A percentile compares a stretch with the other conserved stretches of the same genome.
Conservation (phyloP, 2,797 vertebrate species). For the Catostomus latipinnis region DNA sequence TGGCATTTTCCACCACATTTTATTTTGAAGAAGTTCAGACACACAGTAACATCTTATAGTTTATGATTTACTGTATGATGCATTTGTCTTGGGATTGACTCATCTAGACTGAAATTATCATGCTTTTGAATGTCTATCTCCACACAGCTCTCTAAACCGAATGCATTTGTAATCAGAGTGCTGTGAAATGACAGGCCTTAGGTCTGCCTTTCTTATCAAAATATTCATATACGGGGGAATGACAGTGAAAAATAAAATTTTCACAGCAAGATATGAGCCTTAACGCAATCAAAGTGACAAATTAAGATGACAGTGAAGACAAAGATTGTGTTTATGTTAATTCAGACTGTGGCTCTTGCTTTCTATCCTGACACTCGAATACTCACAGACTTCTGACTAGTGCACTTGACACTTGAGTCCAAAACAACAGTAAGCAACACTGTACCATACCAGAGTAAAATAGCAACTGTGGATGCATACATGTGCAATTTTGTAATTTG, state of each 20-base stretch:
- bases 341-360: not conserved
- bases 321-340: constrained; percentile 22
- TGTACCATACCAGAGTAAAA: not conserved
- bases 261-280: constrained; percentile 41
- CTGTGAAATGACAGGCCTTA: constrained; percentile 46
- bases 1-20: constrained; percentile 3
- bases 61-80: constrained; percentile 30
- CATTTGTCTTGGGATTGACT: constrained; percentile 43
- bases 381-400: not conserved
- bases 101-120: constrained; percentile 48
- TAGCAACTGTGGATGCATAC: too few species aligned
- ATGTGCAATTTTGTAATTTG: too few species aligned
- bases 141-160: constrained; percentile 40
- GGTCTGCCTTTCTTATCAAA: constrained; percentile 45
- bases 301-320: constrained; percentile 17
- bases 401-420: not conserved
- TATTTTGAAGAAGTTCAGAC: constrained; percentile 20
- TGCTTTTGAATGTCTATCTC: constrained; percentile 41
- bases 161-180: constrained; percentile 51
- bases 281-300: constrained; percentile 41
- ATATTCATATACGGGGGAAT: constrained; percentile 28
- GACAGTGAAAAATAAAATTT: constrained; percentile 43
- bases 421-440: constrained; percentile 6
- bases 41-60: constrained; percentile 7
- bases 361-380: not conserved